These are phyloP conservation scores for Euproctis similis DNA, from an alignment of 2,888 invertebrate species.

Conservation along the genomic window DNA sequence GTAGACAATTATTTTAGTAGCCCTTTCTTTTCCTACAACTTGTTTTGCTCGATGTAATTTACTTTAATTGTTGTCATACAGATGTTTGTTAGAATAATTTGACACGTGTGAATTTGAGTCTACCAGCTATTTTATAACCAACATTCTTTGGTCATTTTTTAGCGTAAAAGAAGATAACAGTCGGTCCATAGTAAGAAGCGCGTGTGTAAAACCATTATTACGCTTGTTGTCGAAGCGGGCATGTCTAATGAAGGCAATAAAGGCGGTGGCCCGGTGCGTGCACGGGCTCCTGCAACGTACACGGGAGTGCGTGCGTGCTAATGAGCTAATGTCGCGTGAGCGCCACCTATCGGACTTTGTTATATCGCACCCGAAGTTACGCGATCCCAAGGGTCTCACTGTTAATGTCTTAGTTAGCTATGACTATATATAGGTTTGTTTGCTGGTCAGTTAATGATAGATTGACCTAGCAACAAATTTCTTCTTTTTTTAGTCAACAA, in stretches of 20 bases:
- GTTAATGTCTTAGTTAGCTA: too few species aligned
- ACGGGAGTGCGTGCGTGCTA: constrained; percentile 65
- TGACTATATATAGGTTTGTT: too few species aligned
- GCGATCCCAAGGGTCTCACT: constrained; percentile 24
- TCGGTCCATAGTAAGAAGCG: constrained; percentile 16
- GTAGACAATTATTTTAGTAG: constrained; percentile 75
- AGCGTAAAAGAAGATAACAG: too few species aligned
- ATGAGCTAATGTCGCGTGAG: constrained; percentile 66
- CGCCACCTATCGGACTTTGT: constrained; percentile 52
- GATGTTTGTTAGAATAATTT: too few species aligned
- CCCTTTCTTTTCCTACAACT: constrained; percentile 73
- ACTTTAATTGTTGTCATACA: constrained; percentile 67
- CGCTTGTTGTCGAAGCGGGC: constrained; percentile 36
- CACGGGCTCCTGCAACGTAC: constrained; percentile 38
- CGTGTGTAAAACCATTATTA: constrained; percentile 50
- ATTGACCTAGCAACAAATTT: too few species aligned
- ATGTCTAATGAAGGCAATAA: constrained; percentile 50
- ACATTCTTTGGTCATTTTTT: too few species aligned
- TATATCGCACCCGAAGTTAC: constrained; percentile 55
- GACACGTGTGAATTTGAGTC: too few species aligned
- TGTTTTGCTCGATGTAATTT: constrained; percentile 68
- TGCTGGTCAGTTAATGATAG: too few species aligned
- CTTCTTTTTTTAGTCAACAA: too few species aligned
- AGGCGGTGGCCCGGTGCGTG: constrained; percentile 17
- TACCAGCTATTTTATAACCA: too few species aligned